Base-by-base conservation (phyloP, 2,113 vertebrate species). In the Promerops cafer region DNA sequence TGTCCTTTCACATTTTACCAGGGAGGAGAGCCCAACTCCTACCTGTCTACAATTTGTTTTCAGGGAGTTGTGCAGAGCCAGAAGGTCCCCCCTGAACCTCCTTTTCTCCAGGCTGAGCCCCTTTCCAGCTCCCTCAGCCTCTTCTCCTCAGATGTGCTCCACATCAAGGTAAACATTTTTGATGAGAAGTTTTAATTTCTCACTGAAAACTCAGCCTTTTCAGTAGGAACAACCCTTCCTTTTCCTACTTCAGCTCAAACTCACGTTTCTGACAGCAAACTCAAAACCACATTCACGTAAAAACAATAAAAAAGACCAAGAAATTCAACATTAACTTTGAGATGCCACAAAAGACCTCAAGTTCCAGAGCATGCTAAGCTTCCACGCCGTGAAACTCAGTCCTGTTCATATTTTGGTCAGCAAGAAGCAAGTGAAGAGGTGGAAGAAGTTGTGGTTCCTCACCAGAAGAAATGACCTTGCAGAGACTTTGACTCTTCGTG, bases 381-480 rank as follows among this genome's bases (percentile, higher is more conserved):
- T 42, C 30, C 16, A 30, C 30, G 27, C 20, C 40, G 30, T n/a
- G 65, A 64, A 89, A 81, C 26, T 21, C 60, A 37, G 24, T 19
- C 37, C 26, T 80, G 8, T 42, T 69, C 33, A 2, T 35, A 11
- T 7, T 33, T 21, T 21, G 11, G 37, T 45, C 53, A 54, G 52
- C 23, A 31, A 78, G 65, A 66, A 53, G 13, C 35, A 49, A 64
- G 19, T 1, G 5, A 49, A 42, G 64, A 87, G 20, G n/a, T 61
- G 57, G 42, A 44, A 71, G 56, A 68, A 82, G 57, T 53, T 37
- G 69, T 54, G 52, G 65, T 61, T 95, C 74, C 57, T 90, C 53
- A 28, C 16, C 35, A 44, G 74, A 52, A 63, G 26, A 68, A 87
- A 54, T 0, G 0, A 8, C 18, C 27, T 66, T 0, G 0, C 23